A percentile compares a stretch with the other conserved stretches of the same genome.
phyloP scores from a whole-genome alignment of 2,797 vertebrate genomes.

The Chaunax sp. region DNA sequence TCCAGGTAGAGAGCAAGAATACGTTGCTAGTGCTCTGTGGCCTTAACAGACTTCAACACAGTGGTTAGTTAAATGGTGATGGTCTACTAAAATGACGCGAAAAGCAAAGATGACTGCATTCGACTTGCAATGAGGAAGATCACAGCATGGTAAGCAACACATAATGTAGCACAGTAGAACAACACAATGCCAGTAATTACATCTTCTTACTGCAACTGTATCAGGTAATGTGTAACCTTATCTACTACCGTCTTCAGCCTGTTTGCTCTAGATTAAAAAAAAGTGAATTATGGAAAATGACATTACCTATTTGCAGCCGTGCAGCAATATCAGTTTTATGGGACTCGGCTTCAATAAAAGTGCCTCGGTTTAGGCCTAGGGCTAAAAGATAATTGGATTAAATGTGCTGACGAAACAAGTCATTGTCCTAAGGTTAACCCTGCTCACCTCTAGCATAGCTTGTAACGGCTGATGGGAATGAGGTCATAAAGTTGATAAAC shows the following conservation, averaged over 20 bases:
- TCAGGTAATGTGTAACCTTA: conserved; percentile 51
- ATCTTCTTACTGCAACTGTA: conserved; percentile 41
- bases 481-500: conserved; percentile 66
- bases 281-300: conserved; percentile 64
- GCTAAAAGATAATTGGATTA: conserved; percentile 67
- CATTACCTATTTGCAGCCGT: conserved; percentile 54
- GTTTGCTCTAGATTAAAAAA: conserved; percentile 47
- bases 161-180: conserved; percentile 55
- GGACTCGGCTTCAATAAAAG: conserved; percentile 58
- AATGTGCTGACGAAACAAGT: conserved; percentile 69
- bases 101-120: conserved; percentile 67
- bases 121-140: conserved; percentile 50
- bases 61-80: conserved; percentile 66
- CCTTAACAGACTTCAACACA: conserved; percentile 40
- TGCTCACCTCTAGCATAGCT: conserved; percentile 45
- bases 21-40: conserved; percentile 32
- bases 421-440: conserved; percentile 59
- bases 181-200: conserved; percentile 41
- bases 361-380: conserved; percentile 36
- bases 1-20: conserved; percentile 25
- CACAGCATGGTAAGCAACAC: conserved; percentile 63
- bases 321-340: conserved; percentile 55
- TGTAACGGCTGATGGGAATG: conserved; percentile 48
- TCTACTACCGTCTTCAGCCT: conserved; percentile 30
- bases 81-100: conserved; percentile 44